These are phyloP conservation scores for Habroteleia sp. DNA, from an alignment of 2,888 invertebrate genomes.

Conservation along the genomic window DNA sequence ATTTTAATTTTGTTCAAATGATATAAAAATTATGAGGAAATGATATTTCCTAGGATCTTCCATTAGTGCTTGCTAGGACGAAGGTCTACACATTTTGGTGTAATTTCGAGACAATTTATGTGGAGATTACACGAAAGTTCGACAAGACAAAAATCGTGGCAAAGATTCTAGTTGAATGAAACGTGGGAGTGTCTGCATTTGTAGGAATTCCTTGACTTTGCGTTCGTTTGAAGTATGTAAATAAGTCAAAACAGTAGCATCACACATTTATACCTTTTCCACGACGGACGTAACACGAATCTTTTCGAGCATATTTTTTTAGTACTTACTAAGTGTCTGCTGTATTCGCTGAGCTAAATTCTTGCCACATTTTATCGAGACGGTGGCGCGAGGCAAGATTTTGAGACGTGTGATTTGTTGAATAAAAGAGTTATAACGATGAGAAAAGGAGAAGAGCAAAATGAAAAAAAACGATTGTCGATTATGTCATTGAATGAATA, in stretches of 20 bases:
- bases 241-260: constrained; percentile 30
- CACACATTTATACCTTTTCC: constrained; percentile 58
- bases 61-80: too few species aligned
- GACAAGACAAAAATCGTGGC: too few species aligned
- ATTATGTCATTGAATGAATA: constrained; percentile 54
- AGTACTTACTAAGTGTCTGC: constrained; percentile 56
- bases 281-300: constrained; percentile 49
- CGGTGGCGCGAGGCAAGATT: constrained; percentile 39
- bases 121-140: too few species aligned
- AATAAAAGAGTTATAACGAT: constrained; percentile 18
- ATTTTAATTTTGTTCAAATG: too few species aligned
- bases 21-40: too few species aligned
- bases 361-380: constrained; percentile 51
- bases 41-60: too few species aligned
- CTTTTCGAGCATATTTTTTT: constrained; percentile 57
- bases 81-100: too few species aligned
- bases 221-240: constrained; percentile 39
- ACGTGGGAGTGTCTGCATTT: constrained; percentile 29
- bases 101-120: too few species aligned
- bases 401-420: constrained; percentile 43
- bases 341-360: constrained; percentile 50
- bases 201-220: constrained; percentile 18
- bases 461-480: constrained; percentile 40
- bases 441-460: constrained; percentile 6
- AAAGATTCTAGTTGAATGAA: too few species aligned